Base-by-base conservation (phyloP, 2,888 invertebrate genomes). In the Sussaba pulchella region DNA sequence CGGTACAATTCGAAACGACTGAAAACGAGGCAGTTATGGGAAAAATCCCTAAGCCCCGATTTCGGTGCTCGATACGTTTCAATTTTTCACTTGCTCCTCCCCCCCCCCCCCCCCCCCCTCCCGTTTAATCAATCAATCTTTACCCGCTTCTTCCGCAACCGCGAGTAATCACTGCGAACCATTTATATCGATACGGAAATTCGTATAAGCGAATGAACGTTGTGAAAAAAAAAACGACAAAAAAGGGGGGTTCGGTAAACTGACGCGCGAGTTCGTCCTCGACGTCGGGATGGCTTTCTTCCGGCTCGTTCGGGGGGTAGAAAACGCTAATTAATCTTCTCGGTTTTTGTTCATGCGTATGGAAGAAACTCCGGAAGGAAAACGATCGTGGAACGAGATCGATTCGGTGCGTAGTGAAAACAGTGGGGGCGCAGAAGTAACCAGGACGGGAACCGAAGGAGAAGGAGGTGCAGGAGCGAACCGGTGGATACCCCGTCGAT, bases 401-500 rank as follows among this genome's bases (percentile, higher is more conserved):
- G 79, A 75, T 74, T 78, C 14, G 39, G 61, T 4, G 36, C 31
- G 19, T 4, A 4, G 57, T n/a, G 31, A 41, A 73, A 41, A 54
- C 41, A 41, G 54, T 52, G n/a, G 52, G 47, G 47, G 63, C 52
- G 61, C 43, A 47, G 45, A 36, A 10, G 43, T 14, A 36, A 72
- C n/a, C 43, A 26, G 3, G 26, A 70, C 14, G 12, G 31, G 52
- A 24, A 24, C 41, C 66, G 50, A 31, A 50, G 47, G 14, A 57
- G 70, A 74, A 61, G 63, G 69, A 66, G 47, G 39, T 66, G 52
- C 57, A 69, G 24, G 66, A 67, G 36, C 50, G 70, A 57, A 17
- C 10, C 63, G 50, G 61, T 59, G 61, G 66, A 19, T 54, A 67
- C 31, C 75, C 77, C 69, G 79, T 78, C 82, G 83, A 82, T 82